These are phyloP conservation scores for Tinamus major DNA, from an alignment of 2,797 vertebrate species.

Conservation along the genomic window DNA sequence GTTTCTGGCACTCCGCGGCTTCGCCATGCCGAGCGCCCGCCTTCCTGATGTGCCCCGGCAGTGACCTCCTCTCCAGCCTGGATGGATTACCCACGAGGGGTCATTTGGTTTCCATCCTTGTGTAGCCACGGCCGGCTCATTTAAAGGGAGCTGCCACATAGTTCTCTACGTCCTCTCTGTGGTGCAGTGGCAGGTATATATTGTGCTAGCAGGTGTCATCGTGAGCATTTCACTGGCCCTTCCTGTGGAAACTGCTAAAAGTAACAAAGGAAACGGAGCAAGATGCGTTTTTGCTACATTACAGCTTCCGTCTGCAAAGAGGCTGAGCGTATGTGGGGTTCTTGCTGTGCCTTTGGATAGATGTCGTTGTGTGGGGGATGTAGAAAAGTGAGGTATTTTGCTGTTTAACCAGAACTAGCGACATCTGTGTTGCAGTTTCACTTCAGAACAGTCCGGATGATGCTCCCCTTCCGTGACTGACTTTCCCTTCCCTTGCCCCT, in stretches of 20 bases:
- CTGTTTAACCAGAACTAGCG: background rate
- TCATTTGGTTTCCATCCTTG: constrained; percentile 65
- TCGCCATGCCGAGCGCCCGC: background rate
- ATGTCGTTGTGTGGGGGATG: background rate
- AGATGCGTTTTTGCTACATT: constrained; percentile 11
- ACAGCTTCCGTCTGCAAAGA: background rate
- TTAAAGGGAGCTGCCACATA: constrained; percentile 9
- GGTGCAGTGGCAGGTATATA: background rate
- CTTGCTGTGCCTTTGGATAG: background rate
- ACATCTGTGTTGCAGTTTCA: background rate
- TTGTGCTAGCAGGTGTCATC: background rate
- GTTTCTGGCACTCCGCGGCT: constrained; percentile 12
- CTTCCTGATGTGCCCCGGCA: constrained; percentile 28
- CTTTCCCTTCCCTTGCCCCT: background rate
- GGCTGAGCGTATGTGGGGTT: rapidly evolving
- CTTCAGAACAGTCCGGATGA: background rate
- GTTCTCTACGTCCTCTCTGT: background rate
- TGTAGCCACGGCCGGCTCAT: constrained; percentile 24
- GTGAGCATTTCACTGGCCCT: background rate
- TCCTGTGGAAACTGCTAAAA: background rate
- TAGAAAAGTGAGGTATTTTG: background rate
- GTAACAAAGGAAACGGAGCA: background rate
- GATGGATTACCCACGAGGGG: constrained; percentile 47
- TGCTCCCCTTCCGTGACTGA: background rate
- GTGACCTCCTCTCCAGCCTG: constrained; percentile 59